Evolutionary conservation across 2,797 vertebrate species (phyloP).

Genomic region (Girardinus metallicus): DNA sequence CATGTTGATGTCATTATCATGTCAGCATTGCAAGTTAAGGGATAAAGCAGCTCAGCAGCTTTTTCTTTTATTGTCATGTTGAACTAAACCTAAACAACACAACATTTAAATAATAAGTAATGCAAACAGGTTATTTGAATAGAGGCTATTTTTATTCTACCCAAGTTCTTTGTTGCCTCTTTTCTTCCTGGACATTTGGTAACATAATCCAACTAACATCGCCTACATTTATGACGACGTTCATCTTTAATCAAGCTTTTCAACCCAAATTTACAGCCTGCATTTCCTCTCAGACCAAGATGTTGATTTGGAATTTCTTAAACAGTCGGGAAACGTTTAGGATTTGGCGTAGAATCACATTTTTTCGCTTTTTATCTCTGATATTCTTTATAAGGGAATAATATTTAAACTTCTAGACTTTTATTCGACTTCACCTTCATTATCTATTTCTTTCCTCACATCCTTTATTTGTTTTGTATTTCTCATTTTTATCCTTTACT

Average conservation of each 20-base stretch:
- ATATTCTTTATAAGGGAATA: not conserved
- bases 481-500: not conserved
- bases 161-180: conserved; percentile 24
- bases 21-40: too few species aligned
- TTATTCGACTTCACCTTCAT: too few species aligned
- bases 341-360: not conserved
- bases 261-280: not conserved
- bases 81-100: not conserved
- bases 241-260: not conserved
- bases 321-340: not conserved
- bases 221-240: conserved; percentile 26
- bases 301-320: too few species aligned
- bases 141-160: not conserved
- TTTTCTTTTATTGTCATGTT: not conserved
- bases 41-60: not conserved
- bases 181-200: conserved; percentile 23
- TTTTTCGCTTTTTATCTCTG: not conserved
- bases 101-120: not conserved
- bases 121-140: too few species aligned
- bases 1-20: not conserved
- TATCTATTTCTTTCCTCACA: not conserved
- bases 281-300: too few species aligned
- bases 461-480: not conserved
- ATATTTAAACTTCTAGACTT: not conserved
- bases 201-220: not conserved